Base-by-base conservation (phyloP, 2,888 invertebrate genomes). In the Oligia latruncula region DNA sequence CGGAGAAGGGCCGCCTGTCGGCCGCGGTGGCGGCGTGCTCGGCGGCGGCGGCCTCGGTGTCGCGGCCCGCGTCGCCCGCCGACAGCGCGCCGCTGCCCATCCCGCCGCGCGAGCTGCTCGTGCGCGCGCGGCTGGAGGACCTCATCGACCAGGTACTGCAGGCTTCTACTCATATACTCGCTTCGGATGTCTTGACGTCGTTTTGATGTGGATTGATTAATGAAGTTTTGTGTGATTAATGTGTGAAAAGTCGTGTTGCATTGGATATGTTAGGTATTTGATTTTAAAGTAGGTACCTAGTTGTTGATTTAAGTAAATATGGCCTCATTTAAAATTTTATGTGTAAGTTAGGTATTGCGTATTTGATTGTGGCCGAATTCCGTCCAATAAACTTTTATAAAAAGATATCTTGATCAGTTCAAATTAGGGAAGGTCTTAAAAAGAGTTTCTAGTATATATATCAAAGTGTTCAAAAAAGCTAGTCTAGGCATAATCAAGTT, bases 21-120 rank as follows among this genome's bases (percentile, higher is more conserved):
- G 97, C 98, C 0, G 99, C 99, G 0, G 98, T 99, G 1, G 99
- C 99, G 89, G 99, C 99, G 0, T 99, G 99, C 92, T 99, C 99
- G 91, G 99, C 99, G 4, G 99, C 99, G 0, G 98, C 99, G 0
- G 98, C 99, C 2, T 99, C 98, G 0, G 98, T 99, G 46, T 99
- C 99, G 75, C 97, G 99, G 8, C 99, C 99, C 0, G 98, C 98
- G 62, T 99, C 99, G 77, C 99, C 99, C 0, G 98, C 99, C 75
- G 99, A 99, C 94, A 98, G 98, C 0, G 98, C 98, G 23, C 98
- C 98, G 71, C 98, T 98, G 83, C 98, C 98, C 29, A 98, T 99
- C 85, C 99, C 99, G 17, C 98, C 98, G 79, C 97, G 98, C 80
- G 99, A 99, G 95, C 97, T 99, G 15, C 98, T 98, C 94, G 98